Evolutionary conservation across 2,113 vertebrate species (phyloP), one percentile per base, ranked within the genome.

Genomic region (human (Homo sapiens)): DNA sequence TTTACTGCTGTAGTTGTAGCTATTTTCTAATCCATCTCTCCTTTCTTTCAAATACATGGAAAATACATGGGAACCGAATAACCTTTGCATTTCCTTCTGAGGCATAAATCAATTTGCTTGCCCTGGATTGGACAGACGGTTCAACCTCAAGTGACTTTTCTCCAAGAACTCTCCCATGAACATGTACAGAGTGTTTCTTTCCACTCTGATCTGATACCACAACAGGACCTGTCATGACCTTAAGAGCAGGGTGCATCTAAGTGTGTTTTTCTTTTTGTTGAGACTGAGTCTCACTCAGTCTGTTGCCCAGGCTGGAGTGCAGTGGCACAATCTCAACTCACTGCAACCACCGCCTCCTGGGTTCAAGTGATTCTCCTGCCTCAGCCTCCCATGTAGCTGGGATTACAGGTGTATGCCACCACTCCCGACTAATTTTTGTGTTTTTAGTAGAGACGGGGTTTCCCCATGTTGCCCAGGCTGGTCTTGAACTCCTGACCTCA

Each of bases 91-190:
- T 90, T 88, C 86, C 79, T 90, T 90, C 38, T 94, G 87, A 97
- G 94, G 57, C 27, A 93, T 75, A 82, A 96, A 92, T 93, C 61
- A 85, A 48, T 92, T 76, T 76, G 59, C 45, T 95, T 97, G 92
- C 45, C 35, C 81, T 94, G 92, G 76, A 95, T 59, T 86, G 32
- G 30, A 92, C 61, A 95, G 73, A 97, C 82, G 72, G 87, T 66
- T 96, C 94, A 88, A 48, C 73, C 68, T 94, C 79, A 96, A 94
- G 64, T 93, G 55, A 48, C 64, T 95, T 91, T 45, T 86, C 57
- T 32, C 76, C 55, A 93, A 96, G 81, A 97, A 93, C 57, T 96
- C 73, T 89, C 50, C 82, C 68, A 89, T 64, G 57, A 93, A 79
- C 45, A 73, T n/a, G n/a, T 57, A 61, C 14, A 55, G 35, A 61